Evolutionary conservation across 2,113 vertebrate genomes (phyloP).

Genomic region (Nicator chloris): DNA sequence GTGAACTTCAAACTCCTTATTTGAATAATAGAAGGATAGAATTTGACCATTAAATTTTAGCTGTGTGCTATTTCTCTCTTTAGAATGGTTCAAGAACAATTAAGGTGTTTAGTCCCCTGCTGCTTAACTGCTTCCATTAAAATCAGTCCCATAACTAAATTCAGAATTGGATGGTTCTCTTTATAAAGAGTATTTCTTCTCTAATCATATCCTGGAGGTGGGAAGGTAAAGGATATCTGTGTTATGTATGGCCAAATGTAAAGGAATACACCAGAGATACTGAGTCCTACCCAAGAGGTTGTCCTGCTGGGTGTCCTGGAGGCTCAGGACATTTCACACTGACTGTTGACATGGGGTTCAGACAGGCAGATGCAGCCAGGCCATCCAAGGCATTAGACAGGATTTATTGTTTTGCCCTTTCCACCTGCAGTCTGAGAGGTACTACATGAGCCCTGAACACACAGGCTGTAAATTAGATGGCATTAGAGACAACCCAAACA

Average conservation of each 20-base stretch:
- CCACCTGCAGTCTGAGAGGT: neutral
- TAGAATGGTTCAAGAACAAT: neutral
- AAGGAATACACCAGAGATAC: neutral
- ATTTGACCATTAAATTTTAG: neutral
- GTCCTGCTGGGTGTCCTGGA: neutral
- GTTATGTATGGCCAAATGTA: neutral
- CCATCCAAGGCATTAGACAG: neutral
- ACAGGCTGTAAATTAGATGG: neutral
- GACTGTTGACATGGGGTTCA: neutral
- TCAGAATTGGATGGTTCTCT: neutral
- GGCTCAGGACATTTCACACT: neutral
- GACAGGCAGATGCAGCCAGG: neutral
- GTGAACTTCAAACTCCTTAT: neutral
- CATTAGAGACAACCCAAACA: neutral
- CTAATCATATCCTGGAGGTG: neutral
- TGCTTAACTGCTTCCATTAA: neutral
- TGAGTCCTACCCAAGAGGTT: neutral
- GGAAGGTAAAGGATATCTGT: neutral
- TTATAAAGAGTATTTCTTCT: neutral
- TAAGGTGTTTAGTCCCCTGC: neutral
- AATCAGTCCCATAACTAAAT: neutral
- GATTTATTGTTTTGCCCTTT: neutral
- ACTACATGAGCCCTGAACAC: neutral
- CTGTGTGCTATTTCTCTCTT: neutral
- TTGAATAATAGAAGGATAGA: neutral